Base-by-base conservation (phyloP, 1,140 invertebrate genomes). In the Trachelipus rathkii region DNA sequence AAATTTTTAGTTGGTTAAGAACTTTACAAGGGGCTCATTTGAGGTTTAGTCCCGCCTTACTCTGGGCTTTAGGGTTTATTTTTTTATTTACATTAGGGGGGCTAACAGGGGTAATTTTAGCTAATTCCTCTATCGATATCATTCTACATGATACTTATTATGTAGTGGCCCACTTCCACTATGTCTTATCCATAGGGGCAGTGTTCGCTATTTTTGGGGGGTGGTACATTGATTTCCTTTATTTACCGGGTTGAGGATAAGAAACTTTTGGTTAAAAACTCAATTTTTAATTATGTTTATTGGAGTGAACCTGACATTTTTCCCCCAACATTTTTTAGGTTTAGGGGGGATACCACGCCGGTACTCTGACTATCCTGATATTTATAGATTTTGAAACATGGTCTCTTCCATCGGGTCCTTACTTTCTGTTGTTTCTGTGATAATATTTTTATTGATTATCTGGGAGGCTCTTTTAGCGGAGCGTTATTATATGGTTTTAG, bases 81-180 rank as follows among this genome's bases (percentile, higher is more conserved):
- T 91, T 92, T 82, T 33, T 33, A 33, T 33, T 33, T 33, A 33
- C 6, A 33, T 6, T 33, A 3, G 33, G 33, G 6, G 33, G 33
- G 33, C 6, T 33, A 33, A 1, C 33, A 3, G 86, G 86, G 0
- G 76, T 88, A 82, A 86, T 91, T 76, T 85, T 92, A 86, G 88
- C 91, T 78, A 91, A 91, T 84, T 90, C 89, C 71, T 89, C 89
- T 72, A 85, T 92, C 84, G 90, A 92, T 89, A 88, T 90, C 85
- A 84, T 88, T 81, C 77, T 92, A 43, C 90, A 92, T 87, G 89
- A 92, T 84, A 91, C 90, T 33, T 92, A 91, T 84, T 92, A 91
- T 88, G 90, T 91, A 71, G 90, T 92, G 72, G 89, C 88, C 69
- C 90, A 92, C 85, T 92, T 92, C 83, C 90, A 92, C 84, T 92